Evolutionary conservation across 2,888 invertebrate species (phyloP).

Genomic region (Eumacrocentrus americanus): DNA sequence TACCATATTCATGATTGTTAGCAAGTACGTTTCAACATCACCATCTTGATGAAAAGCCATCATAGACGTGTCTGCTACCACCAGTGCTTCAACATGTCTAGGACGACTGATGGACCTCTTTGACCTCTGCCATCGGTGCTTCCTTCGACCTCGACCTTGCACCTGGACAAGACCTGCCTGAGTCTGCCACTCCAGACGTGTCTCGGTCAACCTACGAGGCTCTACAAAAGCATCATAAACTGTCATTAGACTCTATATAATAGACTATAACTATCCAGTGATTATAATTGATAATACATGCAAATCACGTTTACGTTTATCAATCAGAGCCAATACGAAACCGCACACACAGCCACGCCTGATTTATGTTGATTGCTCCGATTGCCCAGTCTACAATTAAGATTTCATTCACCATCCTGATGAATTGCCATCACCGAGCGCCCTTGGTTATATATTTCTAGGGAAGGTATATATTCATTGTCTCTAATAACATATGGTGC

Average conservation of each 20-base stretch:
- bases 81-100: conserved; percentile 82
- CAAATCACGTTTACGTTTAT: conserved; percentile 14
- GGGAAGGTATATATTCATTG: conserved; percentile 48
- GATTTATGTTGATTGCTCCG: conserved; percentile 51
- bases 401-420: conserved; percentile 49
- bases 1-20: conserved; percentile 93
- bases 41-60: conserved; percentile 82
- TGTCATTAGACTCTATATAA: no score
- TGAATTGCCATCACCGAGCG: conserved; percentile 36
- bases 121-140: conserved; percentile 48
- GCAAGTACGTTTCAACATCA: conserved; percentile 82
- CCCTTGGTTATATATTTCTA: conserved; percentile 19
- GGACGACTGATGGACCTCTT: conserved; percentile 76
- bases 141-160: conserved; percentile 59
- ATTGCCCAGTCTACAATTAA: conserved; percentile 47
- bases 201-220: conserved; percentile 55
- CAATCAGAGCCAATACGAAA: conserved; percentile 10
- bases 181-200: conserved; percentile 68
- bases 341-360: conserved; percentile 9
- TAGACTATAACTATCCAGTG: no score
- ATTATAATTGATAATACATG: background rate
- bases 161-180: conserved; percentile 63
- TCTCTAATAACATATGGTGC: conserved; percentile 42
- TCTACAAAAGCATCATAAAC: conserved; percentile 40
- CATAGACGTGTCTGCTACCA: conserved; percentile 89